Base-by-base conservation (phyloP, 2,797 vertebrate genomes). In the Lophius americanus region DNA sequence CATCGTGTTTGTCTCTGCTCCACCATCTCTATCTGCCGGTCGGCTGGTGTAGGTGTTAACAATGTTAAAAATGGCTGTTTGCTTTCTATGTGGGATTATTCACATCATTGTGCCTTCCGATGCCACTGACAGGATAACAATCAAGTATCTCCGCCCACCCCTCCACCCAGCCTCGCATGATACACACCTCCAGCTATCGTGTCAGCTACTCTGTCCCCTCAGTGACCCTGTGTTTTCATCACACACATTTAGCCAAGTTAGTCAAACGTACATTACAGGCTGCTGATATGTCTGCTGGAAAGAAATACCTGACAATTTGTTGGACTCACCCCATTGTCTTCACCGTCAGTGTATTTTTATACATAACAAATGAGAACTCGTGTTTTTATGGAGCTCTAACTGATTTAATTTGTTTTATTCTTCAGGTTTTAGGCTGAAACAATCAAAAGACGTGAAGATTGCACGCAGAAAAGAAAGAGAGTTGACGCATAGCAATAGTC, bases 131-230 rank as follows among this genome's bases (percentile, higher is more conserved):
- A 76, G 73, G 64, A 82, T 82, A 68, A 69, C 75, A 73, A 82
- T 67, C 55, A 68, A 54, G 64, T 68, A 76, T 75, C 44, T 84
- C 69, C n/a, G 3, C 68, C 75, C 83, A 74, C 66, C 52, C 42
- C 35, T 42, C 37, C 68, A 41, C 50, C 53, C 75, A 69, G 74
- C 58, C 38, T 56, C 3, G 11, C 69, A 47, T 11, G 44, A 78
- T 75, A 68, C 67, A 39, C 76, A 83, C 75, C 85, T 84, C 78
- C 78, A 78, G 78, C 82, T 53, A 79, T 79, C 81, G 12, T 83
- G 79, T 88, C 79, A 73, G 68, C 82, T n/a, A n/a, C 80, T 90
- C 81, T 92, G 91, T 89, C 91, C 90, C 84, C 86, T 84, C 36
- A 2, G 32, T 91, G 89, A 91, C 90, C 91, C 79, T 72, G 11